phyloP scores from a whole-genome alignment of 1,140 invertebrate species.

The Ylistrum balloti region DNA sequence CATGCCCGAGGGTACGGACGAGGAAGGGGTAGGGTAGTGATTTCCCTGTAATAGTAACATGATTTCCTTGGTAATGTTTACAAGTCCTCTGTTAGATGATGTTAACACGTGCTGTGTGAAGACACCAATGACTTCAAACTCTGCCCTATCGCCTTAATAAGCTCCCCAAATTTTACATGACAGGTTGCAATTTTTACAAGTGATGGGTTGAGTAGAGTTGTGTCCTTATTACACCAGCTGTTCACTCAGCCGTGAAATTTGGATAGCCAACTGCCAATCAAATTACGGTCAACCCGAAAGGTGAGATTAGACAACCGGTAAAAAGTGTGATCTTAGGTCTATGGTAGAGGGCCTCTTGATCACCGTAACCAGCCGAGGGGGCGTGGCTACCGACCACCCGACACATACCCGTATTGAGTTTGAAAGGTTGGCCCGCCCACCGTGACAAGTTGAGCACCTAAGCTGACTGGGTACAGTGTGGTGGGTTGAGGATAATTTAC shows the following conservation, averaged over 20 bases:
- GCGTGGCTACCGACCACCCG: not conserved
- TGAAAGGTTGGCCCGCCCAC: constrained; percentile 21
- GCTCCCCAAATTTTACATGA: constrained; percentile 12
- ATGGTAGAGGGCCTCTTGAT: not conserved
- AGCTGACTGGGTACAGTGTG: not conserved
- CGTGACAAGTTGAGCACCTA: constrained; percentile 23
- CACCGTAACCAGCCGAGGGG: not conserved
- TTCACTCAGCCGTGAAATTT: constrained; percentile 16
- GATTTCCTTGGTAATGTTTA: not conserved
- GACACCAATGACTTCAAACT: not conserved
- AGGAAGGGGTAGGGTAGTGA: constrained; percentile 52
- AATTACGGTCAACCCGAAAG: constrained; percentile 33
- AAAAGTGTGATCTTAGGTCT: not conserved
- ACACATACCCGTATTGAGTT: constrained; percentile 11
- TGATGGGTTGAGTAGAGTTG: not conserved
- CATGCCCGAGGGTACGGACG: constrained; percentile 63
- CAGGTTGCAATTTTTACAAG: constrained; percentile 34
- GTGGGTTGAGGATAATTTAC: not conserved
- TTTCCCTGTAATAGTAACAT: constrained; percentile 62
- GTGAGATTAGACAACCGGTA: constrained; percentile 32
- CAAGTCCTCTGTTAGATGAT: not conserved
- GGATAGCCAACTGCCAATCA: constrained; percentile 37
- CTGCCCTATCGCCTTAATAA: not conserved
- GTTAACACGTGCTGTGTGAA: constrained; percentile 32
- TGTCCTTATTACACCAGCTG: constrained; percentile 13